Base-by-base conservation (phyloP, 1,140 invertebrate genomes). In the Cephus cinctus region DNA sequence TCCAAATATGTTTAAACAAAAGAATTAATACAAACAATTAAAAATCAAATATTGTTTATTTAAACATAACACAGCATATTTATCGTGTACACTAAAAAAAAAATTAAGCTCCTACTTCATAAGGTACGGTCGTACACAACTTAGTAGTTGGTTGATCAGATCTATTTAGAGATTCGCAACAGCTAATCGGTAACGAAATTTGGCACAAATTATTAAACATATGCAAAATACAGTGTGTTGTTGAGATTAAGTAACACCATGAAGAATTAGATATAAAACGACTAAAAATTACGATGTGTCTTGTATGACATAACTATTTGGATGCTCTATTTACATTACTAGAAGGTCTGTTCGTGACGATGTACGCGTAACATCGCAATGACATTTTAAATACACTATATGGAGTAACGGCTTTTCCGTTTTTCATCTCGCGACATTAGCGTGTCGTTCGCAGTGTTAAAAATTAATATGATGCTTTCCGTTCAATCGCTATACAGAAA, bases 311-410 rank as follows among this genome's bases (percentile, higher is more conserved):
- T 20, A 45, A 32, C 30, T 11, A 49, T 34, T 35, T 43, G 35
- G 23, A 49, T 30, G 32, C 41, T 48, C 25, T 49, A 49, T 49
- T 49, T 49, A 49, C 47, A 49, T 25, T 42, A 38, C 21, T 25
- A 27, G 35, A 48, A n/a, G n/a, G n/a, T n/a, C n/a, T n/a, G n/a
- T n/a, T 34, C 21, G 1, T 49, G 30, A 41, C 38, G 40, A 42
- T 11, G 25, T 5, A 20, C 22, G 35, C 21, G 30, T 23, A 40
- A 23, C 35, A 25, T 32, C 25, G 22, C 19, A 14, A 38, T 15
- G 20, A 12, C 11, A 19, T 40, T 31, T 27, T n/a, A 27, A 19
- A 31, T 19, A 27, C 14, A 27, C 11, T 36, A 20, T 4, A 32
- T 20, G 21, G 15, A 19, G 23, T 32, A n/a, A n/a, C n/a, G n/a